Conservation (phyloP, 2,113 vertebrate species). For the Zosterops hypoxanthus region DNA sequence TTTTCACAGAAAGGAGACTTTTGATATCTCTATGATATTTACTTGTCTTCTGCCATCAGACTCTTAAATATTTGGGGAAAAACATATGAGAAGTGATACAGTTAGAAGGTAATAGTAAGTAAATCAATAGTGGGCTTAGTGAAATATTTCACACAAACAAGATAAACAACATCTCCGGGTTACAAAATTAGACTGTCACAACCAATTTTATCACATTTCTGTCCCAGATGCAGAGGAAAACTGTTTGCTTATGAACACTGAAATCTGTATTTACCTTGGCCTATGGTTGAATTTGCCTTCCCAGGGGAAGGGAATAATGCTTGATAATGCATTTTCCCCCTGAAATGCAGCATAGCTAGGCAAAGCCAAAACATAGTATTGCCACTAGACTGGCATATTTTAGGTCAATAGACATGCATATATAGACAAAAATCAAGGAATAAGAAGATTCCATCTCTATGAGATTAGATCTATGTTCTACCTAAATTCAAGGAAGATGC, state of each 20-base stretch:
- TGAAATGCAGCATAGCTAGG: neutral
- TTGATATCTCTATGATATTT: neutral
- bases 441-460: neutral
- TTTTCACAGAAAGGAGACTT: neutral
- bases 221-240: neutral
- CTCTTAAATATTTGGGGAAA: neutral
- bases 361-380: neutral
- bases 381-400: neutral
- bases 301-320: neutral
- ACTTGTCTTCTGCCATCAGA: neutral
- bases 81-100: neutral
- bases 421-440: neutral
- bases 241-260: neutral
- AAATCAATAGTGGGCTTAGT: neutral
- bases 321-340: neutral
- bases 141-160: conserved; percentile 11
- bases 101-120: neutral
- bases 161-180: neutral
- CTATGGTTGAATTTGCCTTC: neutral
- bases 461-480: accelerated
- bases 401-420: neutral
- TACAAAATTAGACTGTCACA: neutral
- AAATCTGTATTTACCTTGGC: neutral
- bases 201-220: neutral
- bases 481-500: neutral